These are phyloP conservation scores for Salminus brasiliensis DNA, from an alignment of 2,113 vertebrate genomes.

Conservation along the genomic window DNA sequence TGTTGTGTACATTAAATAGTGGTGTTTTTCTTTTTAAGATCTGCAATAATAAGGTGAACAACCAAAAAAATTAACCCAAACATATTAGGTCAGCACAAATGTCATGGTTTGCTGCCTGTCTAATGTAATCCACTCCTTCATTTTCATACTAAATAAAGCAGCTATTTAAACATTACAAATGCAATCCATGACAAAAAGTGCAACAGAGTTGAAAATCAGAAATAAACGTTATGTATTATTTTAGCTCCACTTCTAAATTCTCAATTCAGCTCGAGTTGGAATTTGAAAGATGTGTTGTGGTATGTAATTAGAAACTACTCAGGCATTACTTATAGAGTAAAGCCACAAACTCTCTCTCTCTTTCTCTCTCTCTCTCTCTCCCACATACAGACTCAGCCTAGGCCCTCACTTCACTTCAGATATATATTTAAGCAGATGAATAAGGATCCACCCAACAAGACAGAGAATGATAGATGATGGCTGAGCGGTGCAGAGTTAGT, in stretches of 20 bases:
- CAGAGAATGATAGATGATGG: slow-evolving; percentile 21
- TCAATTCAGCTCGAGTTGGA: not conserved
- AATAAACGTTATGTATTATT: not conserved
- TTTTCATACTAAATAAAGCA: not conserved
- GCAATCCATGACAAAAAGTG: not conserved
- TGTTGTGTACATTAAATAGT: no score
- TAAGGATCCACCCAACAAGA: slow-evolving; percentile 17
- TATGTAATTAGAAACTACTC: slow-evolving; percentile 29
- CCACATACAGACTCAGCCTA: slow-evolving; percentile 7
- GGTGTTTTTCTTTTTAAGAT: no score
- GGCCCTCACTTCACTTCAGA: slow-evolving; percentile 51
- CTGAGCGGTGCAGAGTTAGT: slow-evolving; percentile 7
- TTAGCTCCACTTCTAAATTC: not conserved
- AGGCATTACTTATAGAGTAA: slow-evolving; percentile 10
- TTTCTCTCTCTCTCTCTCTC: slow-evolving; percentile 5
- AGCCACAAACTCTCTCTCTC: slow-evolving; percentile 1
- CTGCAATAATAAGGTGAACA: no score
- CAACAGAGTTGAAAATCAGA: not conserved
- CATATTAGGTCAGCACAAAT: no score
- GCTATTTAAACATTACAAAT: not conserved
- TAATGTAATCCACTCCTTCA: not conserved
- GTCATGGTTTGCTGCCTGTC: not conserved
- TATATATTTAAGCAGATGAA: slow-evolving; percentile 42
- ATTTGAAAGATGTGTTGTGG: not conserved
- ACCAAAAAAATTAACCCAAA: no score